Conservation (phyloP, 2,113 vertebrate species). For the Solea solea region DNA sequence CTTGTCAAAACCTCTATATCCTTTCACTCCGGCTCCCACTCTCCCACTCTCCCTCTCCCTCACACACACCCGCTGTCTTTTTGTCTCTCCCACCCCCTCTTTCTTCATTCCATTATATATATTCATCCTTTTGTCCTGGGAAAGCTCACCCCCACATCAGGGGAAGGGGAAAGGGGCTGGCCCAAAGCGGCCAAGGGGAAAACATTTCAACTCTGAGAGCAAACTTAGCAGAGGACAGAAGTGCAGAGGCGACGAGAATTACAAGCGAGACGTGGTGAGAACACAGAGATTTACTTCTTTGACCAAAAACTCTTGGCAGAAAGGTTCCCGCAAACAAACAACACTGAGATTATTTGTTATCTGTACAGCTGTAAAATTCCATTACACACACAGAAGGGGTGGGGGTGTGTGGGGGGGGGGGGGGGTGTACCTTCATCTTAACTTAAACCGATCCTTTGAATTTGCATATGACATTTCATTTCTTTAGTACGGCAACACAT, state of each 20-base stretch:
- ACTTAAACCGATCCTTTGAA: slow-evolving; percentile 55
- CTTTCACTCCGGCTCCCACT: slow-evolving; percentile 51
- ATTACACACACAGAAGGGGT: slow-evolving; percentile 41
- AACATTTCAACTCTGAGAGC: slow-evolving; percentile 70
- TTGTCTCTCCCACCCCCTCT: slow-evolving; percentile 66
- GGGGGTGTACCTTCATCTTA: slow-evolving; percentile 28
- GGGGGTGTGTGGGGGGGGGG: neutral
- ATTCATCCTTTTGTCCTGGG: slow-evolving; percentile 82
- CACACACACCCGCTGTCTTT: slow-evolving; percentile 66
- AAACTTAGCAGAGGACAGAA: slow-evolving; percentile 68
- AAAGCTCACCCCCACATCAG: slow-evolving; percentile 72
- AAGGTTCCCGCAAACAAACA: slow-evolving; percentile 44
- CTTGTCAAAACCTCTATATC: slow-evolving; percentile 68
- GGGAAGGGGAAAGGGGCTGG: slow-evolving; percentile 71
- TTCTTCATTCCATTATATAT: slow-evolving; percentile 77
- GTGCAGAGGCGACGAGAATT: slow-evolving; percentile 54
- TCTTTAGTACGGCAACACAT: slow-evolving; percentile 45
- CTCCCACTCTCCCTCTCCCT: slow-evolving; percentile 59
- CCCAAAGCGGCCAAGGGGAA: slow-evolving; percentile 61
- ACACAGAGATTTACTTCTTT: slow-evolving; percentile 38
- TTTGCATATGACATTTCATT: slow-evolving; percentile 70
- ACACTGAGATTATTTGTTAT: slow-evolving; percentile 33
- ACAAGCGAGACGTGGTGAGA: slow-evolving; percentile 41
- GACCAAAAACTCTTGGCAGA: slow-evolving; percentile 51
- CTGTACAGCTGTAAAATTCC: slow-evolving; percentile 45